Percentiles rank a stretch among this genome's conserved stretches.
Evolutionary conservation across 2,888 invertebrate genomes (phyloP).

Genomic region (Caenorhabditis wallacei): DNA sequence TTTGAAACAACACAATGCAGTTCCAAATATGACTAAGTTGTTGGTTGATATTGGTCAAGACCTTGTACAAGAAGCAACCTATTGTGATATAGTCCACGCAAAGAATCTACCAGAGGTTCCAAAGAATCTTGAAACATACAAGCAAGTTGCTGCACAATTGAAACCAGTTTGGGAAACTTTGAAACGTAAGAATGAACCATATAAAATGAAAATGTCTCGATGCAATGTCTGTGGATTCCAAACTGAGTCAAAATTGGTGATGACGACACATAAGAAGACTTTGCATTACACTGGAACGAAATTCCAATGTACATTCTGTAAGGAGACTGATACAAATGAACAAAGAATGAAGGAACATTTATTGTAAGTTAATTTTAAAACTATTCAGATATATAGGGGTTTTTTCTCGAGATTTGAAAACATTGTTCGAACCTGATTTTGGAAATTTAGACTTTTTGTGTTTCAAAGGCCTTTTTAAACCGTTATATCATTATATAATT

Average conservation of each 20-base stretch:
- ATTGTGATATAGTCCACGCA: slow-evolving; percentile 82
- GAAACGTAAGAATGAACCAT: slow-evolving; percentile 78
- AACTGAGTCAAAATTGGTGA: slow-evolving; percentile 77
- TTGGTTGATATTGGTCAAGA: slow-evolving; percentile 82
- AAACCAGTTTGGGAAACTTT: slow-evolving; percentile 82
- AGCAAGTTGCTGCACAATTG: slow-evolving; percentile 81
- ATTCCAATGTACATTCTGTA: slow-evolving; percentile 79
- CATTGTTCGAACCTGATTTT: too few species aligned
- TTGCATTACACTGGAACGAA: slow-evolving; percentile 74
- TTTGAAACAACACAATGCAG: slow-evolving; percentile 71
- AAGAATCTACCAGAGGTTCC: slow-evolving; percentile 81
- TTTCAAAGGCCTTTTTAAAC: too few species aligned
- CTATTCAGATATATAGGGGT: too few species aligned
- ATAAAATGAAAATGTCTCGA: slow-evolving; percentile 72
- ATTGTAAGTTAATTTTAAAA: slow-evolving; percentile 69
- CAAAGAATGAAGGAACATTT: slow-evolving; percentile 78
- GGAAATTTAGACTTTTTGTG: too few species aligned
- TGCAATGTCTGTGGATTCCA: slow-evolving; percentile 80
- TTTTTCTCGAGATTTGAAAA: too few species aligned
- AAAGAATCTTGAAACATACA: slow-evolving; percentile 82
- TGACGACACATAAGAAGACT: slow-evolving; percentile 75
- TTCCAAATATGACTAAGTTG: slow-evolving; percentile 81
- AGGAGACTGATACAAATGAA: slow-evolving; percentile 81
- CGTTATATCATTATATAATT: background rate
- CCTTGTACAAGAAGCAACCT: slow-evolving; percentile 82